Evolutionary conservation across 1,140 invertebrate species (phyloP).

Genomic region (Episyrphus balteatus): DNA sequence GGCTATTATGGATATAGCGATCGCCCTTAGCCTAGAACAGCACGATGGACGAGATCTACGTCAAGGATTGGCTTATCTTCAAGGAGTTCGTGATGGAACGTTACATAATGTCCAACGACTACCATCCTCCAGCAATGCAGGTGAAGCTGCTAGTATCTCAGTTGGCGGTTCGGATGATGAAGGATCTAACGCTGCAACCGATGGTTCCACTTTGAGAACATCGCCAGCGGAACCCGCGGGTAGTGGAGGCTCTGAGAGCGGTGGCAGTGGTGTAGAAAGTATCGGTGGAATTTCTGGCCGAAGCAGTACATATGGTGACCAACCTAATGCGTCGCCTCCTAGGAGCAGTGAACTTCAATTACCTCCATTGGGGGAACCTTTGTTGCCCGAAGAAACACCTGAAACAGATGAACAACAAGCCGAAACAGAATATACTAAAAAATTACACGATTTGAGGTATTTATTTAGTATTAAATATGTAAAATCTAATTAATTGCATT

Average conservation of each 20-base stretch:
- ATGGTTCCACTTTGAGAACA: constrained; percentile 80
- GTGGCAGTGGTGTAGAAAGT: constrained; percentile 80
- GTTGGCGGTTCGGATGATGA: constrained; percentile 87
- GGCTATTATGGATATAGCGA: constrained; percentile 91
- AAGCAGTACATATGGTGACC: constrained; percentile 74
- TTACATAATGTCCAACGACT: constrained; percentile 22
- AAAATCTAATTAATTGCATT: background rate
- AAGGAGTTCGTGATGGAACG: constrained; percentile 21
- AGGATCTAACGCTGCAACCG: constrained; percentile 82
- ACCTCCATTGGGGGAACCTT: background rate
- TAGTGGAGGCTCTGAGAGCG: constrained; percentile 68
- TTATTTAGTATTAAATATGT: background rate
- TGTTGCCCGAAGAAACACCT: constrained; percentile 1
- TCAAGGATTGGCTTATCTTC: constrained; percentile 31
- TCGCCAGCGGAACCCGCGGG: constrained; percentile 70
- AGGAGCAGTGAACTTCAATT: constrained; percentile 4
- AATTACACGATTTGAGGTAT: constrained; percentile 51
- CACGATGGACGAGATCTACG: constrained; percentile 38
- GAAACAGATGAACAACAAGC: constrained; percentile 35
- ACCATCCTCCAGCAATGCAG: constrained; percentile 11
- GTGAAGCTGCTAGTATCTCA: constrained; percentile 54
- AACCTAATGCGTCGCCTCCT: constrained; percentile 27
- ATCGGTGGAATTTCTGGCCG: constrained; percentile 83
- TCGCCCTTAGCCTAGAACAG: constrained; percentile 84
- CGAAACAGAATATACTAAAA: constrained; percentile 40